A percentile compares a stretch with the other conserved stretches of the same genome.
Conservation (phyloP, 2,888 invertebrate species). For the Papilio demoleus region DNA sequence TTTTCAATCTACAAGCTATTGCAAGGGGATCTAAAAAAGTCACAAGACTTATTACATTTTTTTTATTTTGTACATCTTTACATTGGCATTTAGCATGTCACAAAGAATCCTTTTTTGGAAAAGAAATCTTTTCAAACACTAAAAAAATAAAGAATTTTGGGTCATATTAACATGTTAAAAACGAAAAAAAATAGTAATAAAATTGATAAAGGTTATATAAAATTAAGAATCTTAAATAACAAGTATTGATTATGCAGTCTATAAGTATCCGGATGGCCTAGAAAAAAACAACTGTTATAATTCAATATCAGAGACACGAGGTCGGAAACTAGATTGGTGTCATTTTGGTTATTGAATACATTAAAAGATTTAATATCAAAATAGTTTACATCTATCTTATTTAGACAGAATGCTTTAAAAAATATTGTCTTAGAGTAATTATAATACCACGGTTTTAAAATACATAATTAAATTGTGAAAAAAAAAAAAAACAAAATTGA, state of each 20-base stretch:
- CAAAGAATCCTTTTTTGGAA: too few species aligned
- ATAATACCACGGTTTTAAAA: not conserved
- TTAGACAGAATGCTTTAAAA: not conserved
- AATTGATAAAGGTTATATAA: constrained; percentile 22
- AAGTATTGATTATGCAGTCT: constrained; percentile 24
- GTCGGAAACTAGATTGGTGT: constrained; percentile 29
- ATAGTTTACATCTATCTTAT: not conserved
- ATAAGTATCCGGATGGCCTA: constrained; percentile 29
- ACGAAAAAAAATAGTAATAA: not conserved
- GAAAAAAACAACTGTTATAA: constrained; percentile 33
- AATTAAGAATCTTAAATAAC: constrained; percentile 9
- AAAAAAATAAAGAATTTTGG: not conserved
- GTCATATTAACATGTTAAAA: not conserved
- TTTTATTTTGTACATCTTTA: too few species aligned
- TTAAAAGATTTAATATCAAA: constrained; percentile 17
- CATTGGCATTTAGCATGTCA: too few species aligned
- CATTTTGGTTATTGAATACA: constrained; percentile 20
- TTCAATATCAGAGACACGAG: constrained; percentile 32
- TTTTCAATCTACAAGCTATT: too few species aligned
- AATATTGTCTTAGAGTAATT: not conserved
- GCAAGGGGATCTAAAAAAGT: too few species aligned
- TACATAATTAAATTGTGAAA: too few species aligned
- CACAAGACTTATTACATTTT: too few species aligned
- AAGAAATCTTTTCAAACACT: not conserved
- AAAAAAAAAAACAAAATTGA: too few species aligned